Evolutionary conservation across 2,888 invertebrate species (phyloP), one percentile per base, ranked within the genome.

Genomic region (Heliconius charithonia): DNA sequence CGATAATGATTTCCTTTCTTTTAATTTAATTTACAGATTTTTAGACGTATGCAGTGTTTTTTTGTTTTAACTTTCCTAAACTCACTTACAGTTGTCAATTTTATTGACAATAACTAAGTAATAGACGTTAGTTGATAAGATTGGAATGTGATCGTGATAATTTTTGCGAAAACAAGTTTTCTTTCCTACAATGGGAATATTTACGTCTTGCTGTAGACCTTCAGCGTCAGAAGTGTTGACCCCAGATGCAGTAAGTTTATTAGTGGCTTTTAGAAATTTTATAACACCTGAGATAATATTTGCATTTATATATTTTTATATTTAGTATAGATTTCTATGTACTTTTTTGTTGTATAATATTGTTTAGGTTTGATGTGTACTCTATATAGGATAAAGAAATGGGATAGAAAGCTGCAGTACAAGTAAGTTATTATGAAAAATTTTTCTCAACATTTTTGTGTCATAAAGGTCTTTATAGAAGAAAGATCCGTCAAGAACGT

Each of bases 181-280:
- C 83, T 59, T 75, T 45, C n/a, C 51, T 71, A 87, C 85, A 87
- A 95, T 95, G 95, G 96, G 95, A 78, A 85, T 95, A 75, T 91
- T 95, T 80, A 88, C 90, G 73, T 95, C 95, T 69, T 96, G 96
- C 87, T 96, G 95, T 87, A 95, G 87, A 86, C 94, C 94, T 82
- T 95, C 95, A 77, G 92, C 95, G 77, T 90, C 95, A n/a, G 96
- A 96, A 80, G 92, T 95, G 69, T 87, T 95, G 77, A 96, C 96
- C 78, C 96, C 96, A 80, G 96, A 96, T 87, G 89, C 92, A 86
- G 96, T 96, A 94, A 94, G 95, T 93, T 80, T 79, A 29, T 10
- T 56, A 66, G 41, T 25, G 19, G 19, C 19, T 70, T 80, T 51
- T 70, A 25, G 45, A 72, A 63, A 13, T 65, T 73, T 69, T 41